These are phyloP conservation scores for Panonychus citri DNA, from an alignment of 1,140 invertebrate genomes.

Conservation along the genomic window DNA sequence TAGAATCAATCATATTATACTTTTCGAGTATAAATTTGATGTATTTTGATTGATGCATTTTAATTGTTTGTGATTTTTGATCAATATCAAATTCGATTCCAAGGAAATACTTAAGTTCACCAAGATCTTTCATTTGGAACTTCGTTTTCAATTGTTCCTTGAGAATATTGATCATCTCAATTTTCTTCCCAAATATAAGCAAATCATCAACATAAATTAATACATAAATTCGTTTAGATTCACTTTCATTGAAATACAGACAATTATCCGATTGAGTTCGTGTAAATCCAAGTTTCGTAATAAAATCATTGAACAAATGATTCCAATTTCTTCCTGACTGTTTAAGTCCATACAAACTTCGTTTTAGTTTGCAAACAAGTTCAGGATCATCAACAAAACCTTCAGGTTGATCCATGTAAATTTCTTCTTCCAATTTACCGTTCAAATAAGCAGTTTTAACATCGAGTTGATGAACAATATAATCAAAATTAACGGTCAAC, in stretches of 20 bases:
- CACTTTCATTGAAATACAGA: background rate
- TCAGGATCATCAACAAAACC: background rate
- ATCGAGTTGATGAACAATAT: conserved; percentile 1
- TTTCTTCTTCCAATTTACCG: conserved; percentile 3
- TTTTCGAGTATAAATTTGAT: conserved; percentile 8
- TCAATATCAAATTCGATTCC: conserved; percentile 5
- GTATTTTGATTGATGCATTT: conserved; percentile 9
- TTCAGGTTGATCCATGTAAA: conserved; percentile 5
- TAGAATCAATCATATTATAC: conserved; percentile 18
- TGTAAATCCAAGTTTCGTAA: background rate
- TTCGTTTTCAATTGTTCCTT: background rate
- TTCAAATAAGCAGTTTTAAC: conserved; percentile 5
- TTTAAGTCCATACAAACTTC: conserved; percentile 19
- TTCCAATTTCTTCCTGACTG: conserved; percentile 18
- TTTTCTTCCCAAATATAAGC: conserved; percentile 1
- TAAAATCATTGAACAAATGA: conserved; percentile 1
- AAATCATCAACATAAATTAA: conserved; percentile 9
- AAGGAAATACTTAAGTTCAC: background rate
- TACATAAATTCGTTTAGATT: background rate
- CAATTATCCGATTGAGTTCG: conserved; percentile 1
- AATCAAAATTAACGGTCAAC: background rate
- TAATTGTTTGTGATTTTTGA: background rate
- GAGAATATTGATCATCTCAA: background rate
- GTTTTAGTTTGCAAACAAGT: conserved; percentile 7
- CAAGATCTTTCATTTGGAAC: conserved; percentile 5